Evolutionary conservation across 2,888 invertebrate genomes (phyloP).

Genomic region (Physocephala rufipes): DNA sequence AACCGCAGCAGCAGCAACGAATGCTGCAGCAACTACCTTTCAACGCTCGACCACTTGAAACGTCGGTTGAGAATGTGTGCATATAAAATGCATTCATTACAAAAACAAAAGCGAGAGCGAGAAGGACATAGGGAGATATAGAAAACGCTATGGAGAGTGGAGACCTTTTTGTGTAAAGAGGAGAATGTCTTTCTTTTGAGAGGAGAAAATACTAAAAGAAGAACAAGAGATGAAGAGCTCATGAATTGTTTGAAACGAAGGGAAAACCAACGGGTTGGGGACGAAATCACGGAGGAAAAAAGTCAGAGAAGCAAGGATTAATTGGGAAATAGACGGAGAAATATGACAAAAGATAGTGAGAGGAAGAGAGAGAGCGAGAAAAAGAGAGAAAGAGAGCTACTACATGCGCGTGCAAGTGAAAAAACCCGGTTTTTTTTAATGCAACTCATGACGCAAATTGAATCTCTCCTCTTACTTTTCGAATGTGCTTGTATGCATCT

Average conservation of each 20-base stretch:
- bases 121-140: not conserved
- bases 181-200: not conserved
- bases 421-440: slow-evolving; percentile 1
- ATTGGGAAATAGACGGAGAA: no score
- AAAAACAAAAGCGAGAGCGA: not conserved
- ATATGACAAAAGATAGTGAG: not conserved
- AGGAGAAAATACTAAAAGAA: not conserved
- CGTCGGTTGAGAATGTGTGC: not conserved
- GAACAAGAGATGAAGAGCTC: slow-evolving; percentile 4
- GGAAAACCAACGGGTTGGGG: no score
- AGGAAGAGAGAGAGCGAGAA: no score
- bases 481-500: not conserved
- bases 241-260: no score
- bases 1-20: no score
- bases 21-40: no score
- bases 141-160: not conserved
- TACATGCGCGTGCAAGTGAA: not conserved
- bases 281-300: no score
- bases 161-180: not conserved
- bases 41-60: no score
- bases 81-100: not conserved
- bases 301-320: no score
- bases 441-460: slow-evolving; percentile 4
- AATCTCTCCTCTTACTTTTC: not conserved
- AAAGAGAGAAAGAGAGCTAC: slow-evolving; percentile 6